Percentiles rank a stretch among this genome's conserved stretches.
These are phyloP conservation scores for Poliocrania exsul DNA, from an alignment of 2,797 vertebrate genomes.

Conservation along the genomic window DNA sequence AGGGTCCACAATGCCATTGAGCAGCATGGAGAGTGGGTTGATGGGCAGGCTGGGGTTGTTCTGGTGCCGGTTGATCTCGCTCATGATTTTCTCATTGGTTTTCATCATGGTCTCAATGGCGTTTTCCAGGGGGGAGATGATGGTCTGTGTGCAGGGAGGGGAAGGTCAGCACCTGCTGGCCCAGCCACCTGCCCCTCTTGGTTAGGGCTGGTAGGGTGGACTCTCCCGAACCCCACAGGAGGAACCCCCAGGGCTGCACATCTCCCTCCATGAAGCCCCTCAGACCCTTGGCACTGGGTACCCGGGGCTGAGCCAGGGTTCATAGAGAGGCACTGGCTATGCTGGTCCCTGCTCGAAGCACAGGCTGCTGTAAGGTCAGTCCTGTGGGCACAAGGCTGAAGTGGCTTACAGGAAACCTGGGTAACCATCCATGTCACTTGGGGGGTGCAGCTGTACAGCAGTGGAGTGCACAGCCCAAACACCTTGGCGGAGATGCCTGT, in stretches of 20 bases:
- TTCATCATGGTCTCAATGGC: slow-evolving; percentile 68
- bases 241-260: neutral
- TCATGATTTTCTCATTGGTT: slow-evolving; percentile 62
- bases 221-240: fast-evolving
- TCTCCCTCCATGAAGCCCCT: neutral
- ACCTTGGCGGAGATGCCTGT: fast-evolving
- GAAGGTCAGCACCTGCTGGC: neutral
- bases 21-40: slow-evolving; percentile 65
- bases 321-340: fast-evolving
- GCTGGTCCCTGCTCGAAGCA: neutral
- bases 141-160: neutral
- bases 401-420: neutral
- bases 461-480: neutral
- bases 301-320: neutral
- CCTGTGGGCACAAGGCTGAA: neutral
- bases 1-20: slow-evolving; percentile 58
- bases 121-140: slow-evolving; percentile 58
- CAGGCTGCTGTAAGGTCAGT: neutral
- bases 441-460: neutral
- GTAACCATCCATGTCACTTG: too few species aligned
- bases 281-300: neutral
- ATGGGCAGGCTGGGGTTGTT: slow-evolving; percentile 33
- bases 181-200: neutral
- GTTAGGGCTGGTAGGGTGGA: neutral
- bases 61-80: slow-evolving; percentile 55